Evolutionary conservation across 1,140 invertebrate genomes (phyloP).

Genomic region (Diuraphis noxia): DNA sequence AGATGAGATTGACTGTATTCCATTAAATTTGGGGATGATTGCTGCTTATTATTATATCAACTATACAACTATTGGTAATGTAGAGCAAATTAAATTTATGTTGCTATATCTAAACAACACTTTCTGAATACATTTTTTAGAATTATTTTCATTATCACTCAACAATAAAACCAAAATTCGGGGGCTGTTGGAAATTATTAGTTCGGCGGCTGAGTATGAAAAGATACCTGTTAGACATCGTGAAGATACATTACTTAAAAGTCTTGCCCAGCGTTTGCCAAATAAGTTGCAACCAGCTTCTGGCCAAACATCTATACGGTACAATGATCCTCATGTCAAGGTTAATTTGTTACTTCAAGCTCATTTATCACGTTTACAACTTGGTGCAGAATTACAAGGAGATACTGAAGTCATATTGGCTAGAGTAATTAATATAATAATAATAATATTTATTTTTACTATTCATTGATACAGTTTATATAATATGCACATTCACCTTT

Average conservation of each 20-base stretch:
- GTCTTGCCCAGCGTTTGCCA: constrained; percentile 76
- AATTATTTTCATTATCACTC: constrained; percentile 94
- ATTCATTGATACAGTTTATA: neutral
- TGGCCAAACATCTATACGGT: constrained; percentile 69
- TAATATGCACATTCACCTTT: neutral
- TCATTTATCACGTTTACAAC: constrained; percentile 89
- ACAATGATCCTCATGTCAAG: constrained; percentile 97
- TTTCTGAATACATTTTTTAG: constrained; percentile 63
- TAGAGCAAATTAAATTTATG: constrained; percentile 30
- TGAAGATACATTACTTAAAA: constrained; percentile 87
- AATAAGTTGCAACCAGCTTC: constrained; percentile 71
- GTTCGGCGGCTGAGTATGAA: constrained; percentile 96
- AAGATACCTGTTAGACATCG: constrained; percentile 91
- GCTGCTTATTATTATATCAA: constrained; percentile 99
- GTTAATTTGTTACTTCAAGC: constrained; percentile 95
- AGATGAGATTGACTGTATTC: constrained; percentile 95
- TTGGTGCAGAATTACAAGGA: constrained; percentile 93
- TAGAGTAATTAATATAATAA: constrained; percentile 64
- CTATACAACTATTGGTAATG: constrained; percentile 93
- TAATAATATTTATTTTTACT: neutral
- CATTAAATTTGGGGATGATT: constrained; percentile 99
- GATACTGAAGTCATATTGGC: constrained; percentile 91
- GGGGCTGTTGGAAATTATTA: constrained; percentile 96
- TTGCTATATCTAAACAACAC: neutral
- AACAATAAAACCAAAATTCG: constrained; percentile 97